Evolutionary conservation across 2,888 invertebrate genomes (phyloP).

Genomic region (Drosophila buzzatii): DNA sequence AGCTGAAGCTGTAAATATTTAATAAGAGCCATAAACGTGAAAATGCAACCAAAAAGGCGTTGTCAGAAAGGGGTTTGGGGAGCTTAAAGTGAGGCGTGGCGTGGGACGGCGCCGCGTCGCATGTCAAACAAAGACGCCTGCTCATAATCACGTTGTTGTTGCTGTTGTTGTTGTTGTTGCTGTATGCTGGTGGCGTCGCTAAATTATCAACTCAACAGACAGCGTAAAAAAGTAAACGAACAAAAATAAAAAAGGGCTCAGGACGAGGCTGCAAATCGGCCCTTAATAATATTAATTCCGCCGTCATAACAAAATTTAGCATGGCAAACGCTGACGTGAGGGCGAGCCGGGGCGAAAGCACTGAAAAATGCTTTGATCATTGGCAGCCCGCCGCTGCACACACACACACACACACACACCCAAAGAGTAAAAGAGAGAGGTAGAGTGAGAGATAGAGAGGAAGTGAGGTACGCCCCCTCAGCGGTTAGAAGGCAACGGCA

Average conservation of each 20-base stretch:
- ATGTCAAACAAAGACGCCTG: constrained; percentile 65
- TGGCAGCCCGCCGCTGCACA: constrained; percentile 52
- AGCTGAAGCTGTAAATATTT: constrained; percentile 72
- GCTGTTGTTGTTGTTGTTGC: constrained; percentile 18
- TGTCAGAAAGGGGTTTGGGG: not conserved
- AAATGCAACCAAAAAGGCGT: constrained; percentile 42
- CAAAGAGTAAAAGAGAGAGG: not conserved
- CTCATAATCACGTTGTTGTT: constrained; percentile 55
- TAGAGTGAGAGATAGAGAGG: not conserved
- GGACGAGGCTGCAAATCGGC: constrained; percentile 63
- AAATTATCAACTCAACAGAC: constrained; percentile 74
- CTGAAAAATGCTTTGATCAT: constrained; percentile 75
- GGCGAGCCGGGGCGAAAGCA: constrained; percentile 25
- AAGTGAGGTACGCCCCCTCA: constrained; percentile 2
- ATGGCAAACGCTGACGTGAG: constrained; percentile 24
- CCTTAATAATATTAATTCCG: constrained; percentile 80
- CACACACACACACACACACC: not conserved
- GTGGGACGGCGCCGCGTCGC: not conserved
- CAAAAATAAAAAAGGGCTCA: constrained; percentile 29
- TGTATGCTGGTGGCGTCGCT: constrained; percentile 60
- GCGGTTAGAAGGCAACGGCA: constrained; percentile 28
- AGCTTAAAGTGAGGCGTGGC: not conserved
- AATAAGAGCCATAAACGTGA: constrained; percentile 67
- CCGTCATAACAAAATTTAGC: constrained; percentile 77
- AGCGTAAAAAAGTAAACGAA: constrained; percentile 15